A percentile compares a stretch with the other conserved stretches of the same genome.
Evolutionary conservation across 2,797 vertebrate genomes (phyloP).

Genomic region (Hippopotamyrus pictus): DNA sequence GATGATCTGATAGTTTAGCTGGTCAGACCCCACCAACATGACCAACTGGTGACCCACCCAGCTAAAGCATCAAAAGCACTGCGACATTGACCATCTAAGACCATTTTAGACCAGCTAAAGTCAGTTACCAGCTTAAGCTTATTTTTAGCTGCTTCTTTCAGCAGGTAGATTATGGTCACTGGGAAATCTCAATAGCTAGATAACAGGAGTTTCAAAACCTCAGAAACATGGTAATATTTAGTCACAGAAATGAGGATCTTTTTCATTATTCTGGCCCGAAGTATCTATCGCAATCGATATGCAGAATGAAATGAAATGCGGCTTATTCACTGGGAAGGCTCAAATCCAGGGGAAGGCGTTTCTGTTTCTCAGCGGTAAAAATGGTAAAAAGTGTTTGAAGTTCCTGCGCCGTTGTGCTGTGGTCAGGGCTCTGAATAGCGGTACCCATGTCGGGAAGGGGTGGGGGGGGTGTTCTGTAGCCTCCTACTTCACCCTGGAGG

Average conservation of each 20-base stretch:
- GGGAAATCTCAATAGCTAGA: neutral
- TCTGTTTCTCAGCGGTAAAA: conserved; percentile 38
- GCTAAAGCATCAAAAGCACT: neutral
- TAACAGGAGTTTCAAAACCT: neutral
- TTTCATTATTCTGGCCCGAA: neutral
- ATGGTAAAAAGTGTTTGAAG: conserved; percentile 29
- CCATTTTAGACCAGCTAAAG: neutral
- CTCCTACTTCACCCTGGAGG: conserved; percentile 33
- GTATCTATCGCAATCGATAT: neutral
- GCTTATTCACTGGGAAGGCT: neutral
- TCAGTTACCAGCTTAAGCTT: neutral
- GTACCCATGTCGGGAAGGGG: neutral
- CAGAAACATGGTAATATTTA: neutral
- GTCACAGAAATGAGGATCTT: neutral
- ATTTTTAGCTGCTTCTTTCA: neutral
- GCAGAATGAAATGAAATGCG: neutral
- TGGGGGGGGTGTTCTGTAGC: conserved; percentile 12
- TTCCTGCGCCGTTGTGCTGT: conserved; percentile 34
- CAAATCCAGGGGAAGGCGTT: conserved; percentile 25
- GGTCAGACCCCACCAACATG: neutral
- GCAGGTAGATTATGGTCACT: neutral
- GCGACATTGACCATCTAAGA: neutral
- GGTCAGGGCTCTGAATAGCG: conserved; percentile 20
- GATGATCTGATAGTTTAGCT: neutral
- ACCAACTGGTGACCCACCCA: neutral